A percentile compares a stretch with the other conserved stretches of the same genome.
phyloP scores from a whole-genome alignment of 2,113 vertebrate species.

The Gadus macrocephalus region DNA sequence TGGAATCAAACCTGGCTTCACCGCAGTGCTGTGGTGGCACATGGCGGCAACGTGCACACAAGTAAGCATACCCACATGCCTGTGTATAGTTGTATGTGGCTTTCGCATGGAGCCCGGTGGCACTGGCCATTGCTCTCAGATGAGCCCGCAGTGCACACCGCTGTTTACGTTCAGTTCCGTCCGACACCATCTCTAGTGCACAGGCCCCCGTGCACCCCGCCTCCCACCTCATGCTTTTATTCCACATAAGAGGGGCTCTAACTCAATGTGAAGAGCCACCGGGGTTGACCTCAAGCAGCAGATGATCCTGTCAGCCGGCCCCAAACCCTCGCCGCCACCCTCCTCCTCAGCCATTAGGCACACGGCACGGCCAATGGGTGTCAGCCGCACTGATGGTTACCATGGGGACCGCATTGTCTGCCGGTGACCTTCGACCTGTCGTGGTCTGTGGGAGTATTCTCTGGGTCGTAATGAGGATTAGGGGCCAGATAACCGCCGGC shows the following conservation, averaged over 20 bases:
- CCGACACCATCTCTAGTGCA: not conserved
- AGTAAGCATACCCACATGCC: too few species aligned
- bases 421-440: slow-evolving; percentile 56
- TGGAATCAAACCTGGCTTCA: too few species aligned
- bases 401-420: slow-evolving; percentile 53
- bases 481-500: slow-evolving; percentile 51
- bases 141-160: too few species aligned
- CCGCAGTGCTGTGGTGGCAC: too few species aligned
- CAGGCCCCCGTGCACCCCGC: not conserved
- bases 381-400: slow-evolving; percentile 43
- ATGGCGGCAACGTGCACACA: too few species aligned
- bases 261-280: slow-evolving; percentile 38
- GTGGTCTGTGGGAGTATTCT: slow-evolving; percentile 50
- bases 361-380: slow-evolving; percentile 12
- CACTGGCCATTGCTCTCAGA: too few species aligned
- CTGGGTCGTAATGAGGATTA: slow-evolving; percentile 58
- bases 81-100: too few species aligned
- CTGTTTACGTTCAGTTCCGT: too few species aligned
- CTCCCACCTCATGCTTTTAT: not conserved
- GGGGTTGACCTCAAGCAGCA: slow-evolving; percentile 33
- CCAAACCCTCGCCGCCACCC: not conserved
- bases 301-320: slow-evolving; percentile 33
- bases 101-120: too few species aligned
- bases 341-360: slow-evolving; percentile 25
- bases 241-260: slow-evolving; percentile 33